phyloP scores from a whole-genome alignment of 2,797 vertebrate genomes.

The Buceros bicornis region DNA sequence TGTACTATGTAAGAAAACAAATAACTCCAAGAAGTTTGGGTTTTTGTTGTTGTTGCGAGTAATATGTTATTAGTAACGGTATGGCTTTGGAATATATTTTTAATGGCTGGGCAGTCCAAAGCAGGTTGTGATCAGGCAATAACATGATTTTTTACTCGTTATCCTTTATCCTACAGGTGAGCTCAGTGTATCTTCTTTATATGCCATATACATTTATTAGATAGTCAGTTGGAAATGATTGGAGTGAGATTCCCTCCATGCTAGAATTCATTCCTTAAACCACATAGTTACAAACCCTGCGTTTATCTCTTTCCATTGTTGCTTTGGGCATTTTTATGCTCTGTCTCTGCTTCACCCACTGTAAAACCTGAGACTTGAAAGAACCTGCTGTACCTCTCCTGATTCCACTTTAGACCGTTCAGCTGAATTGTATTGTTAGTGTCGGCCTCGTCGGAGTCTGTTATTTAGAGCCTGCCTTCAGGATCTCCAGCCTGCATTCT shows the following conservation, averaged over 20 bases:
- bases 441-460: background rate
- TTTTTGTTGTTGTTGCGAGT: background rate
- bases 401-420: background rate
- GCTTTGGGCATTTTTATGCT: constrained; percentile 25
- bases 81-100: background rate
- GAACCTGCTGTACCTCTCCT: background rate
- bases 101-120: background rate
- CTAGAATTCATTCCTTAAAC: background rate
- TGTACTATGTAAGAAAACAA: background rate
- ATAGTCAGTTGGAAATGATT: background rate
- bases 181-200: background rate
- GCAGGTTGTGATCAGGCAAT: background rate
- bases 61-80: background rate
- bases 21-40: background rate
- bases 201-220: background rate
- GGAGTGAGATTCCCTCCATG: background rate
- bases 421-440: background rate
- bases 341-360: background rate
- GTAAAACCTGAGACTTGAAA: background rate
- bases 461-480: background rate
- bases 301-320: constrained; percentile 21
- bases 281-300: background rate
- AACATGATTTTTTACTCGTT: background rate
- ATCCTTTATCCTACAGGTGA: background rate
- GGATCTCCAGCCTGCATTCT: background rate